Conservation (phyloP, 2,888 invertebrate genomes). For the Brachyptera putata region DNA sequence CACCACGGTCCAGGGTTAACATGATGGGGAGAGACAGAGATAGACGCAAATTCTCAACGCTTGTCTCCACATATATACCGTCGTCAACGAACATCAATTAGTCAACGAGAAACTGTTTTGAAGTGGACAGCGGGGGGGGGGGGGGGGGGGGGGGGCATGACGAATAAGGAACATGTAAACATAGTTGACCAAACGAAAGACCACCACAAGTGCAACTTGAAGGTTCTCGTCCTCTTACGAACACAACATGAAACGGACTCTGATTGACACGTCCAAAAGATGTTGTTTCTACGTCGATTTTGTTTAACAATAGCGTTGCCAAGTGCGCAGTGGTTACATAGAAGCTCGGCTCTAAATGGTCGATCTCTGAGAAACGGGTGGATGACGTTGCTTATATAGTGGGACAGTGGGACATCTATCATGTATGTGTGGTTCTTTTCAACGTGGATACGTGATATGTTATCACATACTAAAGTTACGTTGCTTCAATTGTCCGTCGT, state of each 20-base stretch:
- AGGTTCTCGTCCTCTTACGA: neutral
- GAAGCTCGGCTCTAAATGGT: neutral
- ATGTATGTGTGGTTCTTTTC: too few relatives aligned
- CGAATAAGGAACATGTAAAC: conserved; percentile 2
- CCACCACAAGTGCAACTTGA: conserved; percentile 1
- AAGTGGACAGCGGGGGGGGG: neutral
- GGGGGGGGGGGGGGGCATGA: neutral
- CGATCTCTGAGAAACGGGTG: neutral
- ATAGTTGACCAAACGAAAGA: neutral
- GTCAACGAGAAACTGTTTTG: neutral
- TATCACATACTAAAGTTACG: too few relatives aligned
- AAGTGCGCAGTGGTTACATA: neutral
- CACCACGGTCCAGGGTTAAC: too few relatives aligned
- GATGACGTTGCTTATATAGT: conserved; percentile 3
- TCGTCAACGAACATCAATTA: neutral
- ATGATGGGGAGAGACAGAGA: too few relatives aligned
- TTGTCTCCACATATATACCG: neutral
- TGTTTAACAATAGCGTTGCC: neutral
- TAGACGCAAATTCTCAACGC: conserved; percentile 9
- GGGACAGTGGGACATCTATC: neutral
- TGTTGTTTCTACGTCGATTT: neutral
- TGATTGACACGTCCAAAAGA: conserved; percentile 3
- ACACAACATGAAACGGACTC: neutral
- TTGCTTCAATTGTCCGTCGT: too few relatives aligned
- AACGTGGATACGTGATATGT: too few relatives aligned